Evolutionary conservation across 30 jellyfish, hydroid and myxozoan genomes (phyloP).

Genomic region (Turritopsis rubra): DNA sequence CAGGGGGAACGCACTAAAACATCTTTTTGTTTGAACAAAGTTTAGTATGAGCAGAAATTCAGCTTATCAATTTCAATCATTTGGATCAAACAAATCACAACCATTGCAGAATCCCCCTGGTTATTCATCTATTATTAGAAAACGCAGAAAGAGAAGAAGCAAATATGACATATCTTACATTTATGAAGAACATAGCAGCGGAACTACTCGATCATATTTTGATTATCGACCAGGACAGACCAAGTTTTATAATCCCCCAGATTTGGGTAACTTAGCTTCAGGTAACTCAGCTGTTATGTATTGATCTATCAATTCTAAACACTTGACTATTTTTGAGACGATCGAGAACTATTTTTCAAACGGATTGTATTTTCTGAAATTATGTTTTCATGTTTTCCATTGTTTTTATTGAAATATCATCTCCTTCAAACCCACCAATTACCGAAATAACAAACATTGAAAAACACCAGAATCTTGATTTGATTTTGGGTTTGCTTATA

Average conservation of each 20-base stretch:
- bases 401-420: too few species aligned
- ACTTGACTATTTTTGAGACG: neutral
- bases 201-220: neutral
- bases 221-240: neutral
- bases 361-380: too few species aligned
- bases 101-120: neutral
- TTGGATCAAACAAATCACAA: neutral
- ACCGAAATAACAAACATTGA: too few species aligned
- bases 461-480: too few species aligned
- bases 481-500: too few species aligned
- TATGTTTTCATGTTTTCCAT: too few species aligned
- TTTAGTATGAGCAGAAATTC: neutral
- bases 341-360: neutral
- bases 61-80: neutral
- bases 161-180: conserved; percentile 28
- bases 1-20: neutral
- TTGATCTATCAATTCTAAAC: neutral
- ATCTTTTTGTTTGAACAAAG: neutral
- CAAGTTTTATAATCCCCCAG: conserved; percentile 6
- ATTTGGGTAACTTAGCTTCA: neutral
- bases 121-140: neutral
- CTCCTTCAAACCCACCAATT: too few species aligned
- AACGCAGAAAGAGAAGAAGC: conserved; percentile 24
- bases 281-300: neutral
- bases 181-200: neutral